Percentiles rank a stretch among this genome's conserved stretches.
Conservation (phyloP, 2,888 invertebrate species). For the Noctua janthina region DNA sequence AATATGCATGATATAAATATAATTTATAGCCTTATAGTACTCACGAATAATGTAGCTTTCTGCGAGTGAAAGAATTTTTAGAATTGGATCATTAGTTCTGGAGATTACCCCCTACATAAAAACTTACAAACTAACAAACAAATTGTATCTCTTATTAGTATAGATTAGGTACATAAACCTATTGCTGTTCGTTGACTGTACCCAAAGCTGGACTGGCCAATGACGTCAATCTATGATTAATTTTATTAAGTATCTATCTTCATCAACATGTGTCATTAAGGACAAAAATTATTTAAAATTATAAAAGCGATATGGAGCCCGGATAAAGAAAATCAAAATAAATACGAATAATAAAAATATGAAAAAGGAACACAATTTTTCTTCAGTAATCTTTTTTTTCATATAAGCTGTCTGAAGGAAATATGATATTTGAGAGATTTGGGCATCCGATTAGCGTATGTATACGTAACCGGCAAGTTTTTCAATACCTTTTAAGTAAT, state of each 20-base stretch:
- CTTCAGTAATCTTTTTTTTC: not conserved
- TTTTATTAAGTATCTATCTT: not conserved
- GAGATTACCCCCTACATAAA: too few relatives aligned
- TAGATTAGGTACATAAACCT: not conserved
- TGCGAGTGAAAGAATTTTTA: too few relatives aligned
- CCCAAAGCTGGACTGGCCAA: not conserved
- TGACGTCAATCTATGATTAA: slow-evolving; percentile 18
- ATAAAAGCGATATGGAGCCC: not conserved
- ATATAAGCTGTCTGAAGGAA: not conserved
- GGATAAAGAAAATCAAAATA: not conserved
- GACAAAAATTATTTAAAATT: not conserved
- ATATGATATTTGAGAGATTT: slow-evolving; percentile 1
- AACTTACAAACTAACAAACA: too few relatives aligned
- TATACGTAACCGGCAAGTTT: not conserved
- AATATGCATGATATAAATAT: too few relatives aligned
- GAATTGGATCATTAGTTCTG: too few relatives aligned
- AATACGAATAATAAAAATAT: not conserved
- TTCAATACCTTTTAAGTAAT: slow-evolving; percentile 58
- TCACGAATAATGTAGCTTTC: too few relatives aligned
- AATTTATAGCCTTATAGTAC: too few relatives aligned
- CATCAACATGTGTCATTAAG: not conserved
- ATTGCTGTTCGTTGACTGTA: not conserved
- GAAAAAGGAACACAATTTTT: not conserved
- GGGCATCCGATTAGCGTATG: not conserved
- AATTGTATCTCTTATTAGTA: too few relatives aligned